Conservation (phyloP, 2,797 vertebrate species). For the Acropternis orthonyx region DNA sequence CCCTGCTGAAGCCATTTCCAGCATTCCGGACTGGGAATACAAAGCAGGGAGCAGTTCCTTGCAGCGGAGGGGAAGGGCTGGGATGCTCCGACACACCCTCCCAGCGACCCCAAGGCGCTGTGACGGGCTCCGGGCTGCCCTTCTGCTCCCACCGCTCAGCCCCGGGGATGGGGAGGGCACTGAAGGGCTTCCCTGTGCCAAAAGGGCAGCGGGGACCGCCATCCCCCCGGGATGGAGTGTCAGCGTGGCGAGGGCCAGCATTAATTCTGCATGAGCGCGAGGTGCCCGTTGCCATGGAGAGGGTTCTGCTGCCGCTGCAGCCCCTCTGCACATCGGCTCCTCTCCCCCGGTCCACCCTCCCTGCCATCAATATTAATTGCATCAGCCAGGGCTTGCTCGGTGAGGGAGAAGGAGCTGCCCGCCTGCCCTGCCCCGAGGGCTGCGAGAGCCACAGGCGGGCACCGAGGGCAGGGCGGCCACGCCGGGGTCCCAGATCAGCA, state of each 20-base stretch:
- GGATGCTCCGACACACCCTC: not conserved
- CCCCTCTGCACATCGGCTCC: slow-evolving; percentile 45
- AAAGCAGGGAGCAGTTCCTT: not conserved
- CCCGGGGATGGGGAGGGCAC: not conserved
- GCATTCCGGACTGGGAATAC: not conserved
- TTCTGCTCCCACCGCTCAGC: not conserved
- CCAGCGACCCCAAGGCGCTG: not conserved
- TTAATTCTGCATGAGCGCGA: slow-evolving; percentile 84
- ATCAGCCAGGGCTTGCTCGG: not conserved
- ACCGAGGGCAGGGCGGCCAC: not conserved
- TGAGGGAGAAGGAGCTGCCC: not conserved
- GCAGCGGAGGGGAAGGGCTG: not conserved
- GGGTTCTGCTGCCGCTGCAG: slow-evolving; percentile 62
- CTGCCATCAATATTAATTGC: slow-evolving; percentile 34
- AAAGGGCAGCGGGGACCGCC: not conserved
- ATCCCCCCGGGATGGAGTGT: not conserved
- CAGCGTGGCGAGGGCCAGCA: slow-evolving; percentile 74
- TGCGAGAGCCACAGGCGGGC: not conserved
- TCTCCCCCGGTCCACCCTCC: not conserved
- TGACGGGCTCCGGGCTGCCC: not conserved
- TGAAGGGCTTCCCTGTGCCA: not conserved
- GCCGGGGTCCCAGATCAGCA: accelerated
- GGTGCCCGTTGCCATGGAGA: slow-evolving; percentile 77
- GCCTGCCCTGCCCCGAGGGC: not conserved
- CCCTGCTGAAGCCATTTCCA: not conserved